These are phyloP conservation scores for Stictonetta naevosa DNA, from an alignment of 2,113 vertebrate genomes.

Conservation along the genomic window DNA sequence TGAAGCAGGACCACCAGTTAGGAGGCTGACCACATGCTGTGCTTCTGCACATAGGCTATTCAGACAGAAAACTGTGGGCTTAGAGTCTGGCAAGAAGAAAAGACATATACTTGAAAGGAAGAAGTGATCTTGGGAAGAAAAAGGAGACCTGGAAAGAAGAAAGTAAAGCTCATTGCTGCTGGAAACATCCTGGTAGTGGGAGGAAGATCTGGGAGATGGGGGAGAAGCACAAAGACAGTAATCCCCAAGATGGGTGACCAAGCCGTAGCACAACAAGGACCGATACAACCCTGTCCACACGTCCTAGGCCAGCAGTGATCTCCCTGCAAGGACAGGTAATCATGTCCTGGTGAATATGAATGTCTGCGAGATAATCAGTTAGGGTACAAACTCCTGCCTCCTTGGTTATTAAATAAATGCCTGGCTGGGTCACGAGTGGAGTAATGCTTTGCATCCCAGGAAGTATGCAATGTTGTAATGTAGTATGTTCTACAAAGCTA, in stretches of 20 bases:
- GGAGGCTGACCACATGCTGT: background rate
- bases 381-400: background rate
- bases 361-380: background rate
- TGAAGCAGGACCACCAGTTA: background rate
- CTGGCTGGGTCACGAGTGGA: background rate
- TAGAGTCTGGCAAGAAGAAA: background rate
- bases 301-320: background rate
- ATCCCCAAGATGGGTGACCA: rapidly evolving
- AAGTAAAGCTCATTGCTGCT: background rate
- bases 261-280: background rate
- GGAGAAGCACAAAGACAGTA: background rate
- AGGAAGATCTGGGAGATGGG: background rate
- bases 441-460: background rate
- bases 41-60: background rate
- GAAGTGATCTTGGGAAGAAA: background rate
- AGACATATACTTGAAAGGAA: background rate
- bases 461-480: rapidly evolving
- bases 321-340: background rate
- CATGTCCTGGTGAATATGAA: background rate
- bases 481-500: background rate
- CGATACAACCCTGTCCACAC: background rate
- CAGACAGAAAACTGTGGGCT: background rate
- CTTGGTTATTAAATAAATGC: background rate
- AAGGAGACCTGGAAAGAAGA: background rate
- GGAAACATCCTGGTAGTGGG: background rate